phyloP scores from a whole-genome alignment of 2,113 vertebrate genomes.

The Nothocercus nigrocapillus region DNA sequence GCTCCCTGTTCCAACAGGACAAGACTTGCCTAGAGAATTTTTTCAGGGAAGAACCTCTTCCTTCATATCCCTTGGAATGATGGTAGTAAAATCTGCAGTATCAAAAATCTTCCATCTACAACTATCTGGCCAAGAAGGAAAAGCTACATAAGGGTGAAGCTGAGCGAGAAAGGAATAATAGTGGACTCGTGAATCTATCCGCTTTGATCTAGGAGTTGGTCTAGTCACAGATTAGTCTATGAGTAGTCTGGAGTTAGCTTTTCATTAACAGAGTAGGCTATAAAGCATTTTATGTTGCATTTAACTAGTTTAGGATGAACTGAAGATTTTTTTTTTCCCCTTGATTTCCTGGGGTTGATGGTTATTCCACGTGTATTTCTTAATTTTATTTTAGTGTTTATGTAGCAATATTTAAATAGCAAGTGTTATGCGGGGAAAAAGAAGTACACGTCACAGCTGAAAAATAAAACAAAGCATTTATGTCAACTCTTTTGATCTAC shows the following conservation, averaged over 20 bases:
- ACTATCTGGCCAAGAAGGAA: background rate
- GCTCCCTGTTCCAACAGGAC: background rate
- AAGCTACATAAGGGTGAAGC: background rate
- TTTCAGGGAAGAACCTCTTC: background rate
- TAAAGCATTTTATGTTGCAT: background rate
- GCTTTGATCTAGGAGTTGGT: background rate
- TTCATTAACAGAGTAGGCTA: background rate
- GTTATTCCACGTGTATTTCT: slow-evolving; percentile 45
- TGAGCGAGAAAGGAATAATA: background rate
- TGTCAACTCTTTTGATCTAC: background rate
- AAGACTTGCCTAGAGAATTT: background rate
- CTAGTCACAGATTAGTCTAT: background rate
- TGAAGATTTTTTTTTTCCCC: background rate
- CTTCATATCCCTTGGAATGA: background rate
- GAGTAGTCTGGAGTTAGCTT: background rate
- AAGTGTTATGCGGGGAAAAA: background rate
- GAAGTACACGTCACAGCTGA: background rate
- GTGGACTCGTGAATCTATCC: background rate
- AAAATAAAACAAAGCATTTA: background rate
- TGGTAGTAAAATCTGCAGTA: background rate
- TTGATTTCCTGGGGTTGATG: background rate
- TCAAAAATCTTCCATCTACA: background rate
- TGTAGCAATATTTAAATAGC: background rate
- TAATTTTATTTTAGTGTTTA: slow-evolving; percentile 13
- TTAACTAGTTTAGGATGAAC: background rate